These are phyloP conservation scores for Micrastur ruficollis DNA, from an alignment of 2,797 vertebrate genomes.

Conservation along the genomic window DNA sequence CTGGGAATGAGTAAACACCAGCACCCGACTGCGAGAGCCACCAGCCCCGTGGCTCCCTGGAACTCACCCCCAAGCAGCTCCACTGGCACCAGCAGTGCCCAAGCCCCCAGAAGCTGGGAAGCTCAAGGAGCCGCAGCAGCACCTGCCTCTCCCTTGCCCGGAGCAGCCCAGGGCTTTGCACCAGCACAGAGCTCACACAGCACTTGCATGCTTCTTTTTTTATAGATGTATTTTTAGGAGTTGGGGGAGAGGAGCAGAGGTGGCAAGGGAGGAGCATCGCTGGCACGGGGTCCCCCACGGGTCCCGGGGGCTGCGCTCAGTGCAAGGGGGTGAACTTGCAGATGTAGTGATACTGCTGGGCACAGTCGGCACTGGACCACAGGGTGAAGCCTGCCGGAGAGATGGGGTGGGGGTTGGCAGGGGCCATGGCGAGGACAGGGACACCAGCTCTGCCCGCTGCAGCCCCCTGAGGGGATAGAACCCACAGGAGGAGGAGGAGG, in stretches of 20 bases:
- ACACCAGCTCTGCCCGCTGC: not conserved
- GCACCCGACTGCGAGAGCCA: not conserved
- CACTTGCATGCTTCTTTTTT: not conserved
- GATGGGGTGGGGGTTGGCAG: rapidly evolving
- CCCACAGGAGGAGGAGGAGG: not conserved
- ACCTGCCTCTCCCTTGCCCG: rapidly evolving
- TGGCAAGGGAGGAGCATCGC: not conserved
- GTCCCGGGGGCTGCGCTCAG: not conserved
- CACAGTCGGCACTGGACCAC: not conserved
- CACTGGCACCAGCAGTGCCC: rapidly evolving
- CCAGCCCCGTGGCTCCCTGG: rapidly evolving
- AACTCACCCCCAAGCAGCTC: not conserved
- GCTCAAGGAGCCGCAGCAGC: rapidly evolving
- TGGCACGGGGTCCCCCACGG: rapidly evolving
- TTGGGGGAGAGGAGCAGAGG: not conserved
- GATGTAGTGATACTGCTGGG: not conserved
- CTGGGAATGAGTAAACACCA: not conserved
- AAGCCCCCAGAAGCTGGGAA: not conserved
- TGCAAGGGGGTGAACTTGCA: not conserved
- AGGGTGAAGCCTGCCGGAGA: not conserved
- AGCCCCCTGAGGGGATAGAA: rapidly evolving
- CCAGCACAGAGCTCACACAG: not conserved
- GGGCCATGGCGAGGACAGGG: not conserved
- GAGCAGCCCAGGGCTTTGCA: not conserved
- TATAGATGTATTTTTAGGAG: not conserved